Evolutionary conservation across 2,113 vertebrate species (phyloP), one percentile per base, ranked within the genome.

Genomic region (Tricholaema leucomelas): DNA sequence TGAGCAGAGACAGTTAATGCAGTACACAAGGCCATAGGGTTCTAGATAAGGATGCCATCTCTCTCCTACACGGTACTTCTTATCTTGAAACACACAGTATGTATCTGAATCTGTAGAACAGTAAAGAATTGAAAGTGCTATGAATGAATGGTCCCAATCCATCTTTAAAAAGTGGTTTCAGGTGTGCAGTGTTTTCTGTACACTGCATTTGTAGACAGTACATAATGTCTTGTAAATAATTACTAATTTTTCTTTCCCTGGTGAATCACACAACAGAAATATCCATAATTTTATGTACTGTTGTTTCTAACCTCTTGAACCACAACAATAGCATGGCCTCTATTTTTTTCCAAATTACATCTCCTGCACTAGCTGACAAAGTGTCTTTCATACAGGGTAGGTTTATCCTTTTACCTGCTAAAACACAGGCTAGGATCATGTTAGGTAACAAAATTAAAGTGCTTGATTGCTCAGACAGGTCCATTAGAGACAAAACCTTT

Each of bases 41-140:
- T 98, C 98, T 83, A 98, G 96, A 52, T 98, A 98, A 40, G 98
- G 98, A 91, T 98, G 98, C 98, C 98, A 98, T 95, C 96, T 97
- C 91, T 98, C 98, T 80, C 98, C 98, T 73, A 97, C 95, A 42
- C 96, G 98, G 64, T 98, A 98, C 93, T 97, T 98, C 97, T 98
- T 98, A 65, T 98, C 98, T 97, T 98, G 98, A 92, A 98, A 98
- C 70, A 98, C 38, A 81, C 98, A 98, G 81, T 97, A 97, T 23
- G 98, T 97, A 71, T 98, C 98, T 54, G 98, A 97, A 96, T 98
- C 98, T 98, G 97, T 75, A 90, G 90, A 94, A 91, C 23, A 73
- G 91, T 6, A 76, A 81, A 66, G 60, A 94, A 65, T 90, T 77
- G 66, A 50, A 83, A 84, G 50, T 81, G 28, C 10, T n/a, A 12